Percentiles rank a stretch among this genome's conserved stretches.
These are phyloP conservation scores for Hippocampus zosterae DNA, from an alignment of 2,113 vertebrate genomes.

Conservation along the genomic window DNA sequence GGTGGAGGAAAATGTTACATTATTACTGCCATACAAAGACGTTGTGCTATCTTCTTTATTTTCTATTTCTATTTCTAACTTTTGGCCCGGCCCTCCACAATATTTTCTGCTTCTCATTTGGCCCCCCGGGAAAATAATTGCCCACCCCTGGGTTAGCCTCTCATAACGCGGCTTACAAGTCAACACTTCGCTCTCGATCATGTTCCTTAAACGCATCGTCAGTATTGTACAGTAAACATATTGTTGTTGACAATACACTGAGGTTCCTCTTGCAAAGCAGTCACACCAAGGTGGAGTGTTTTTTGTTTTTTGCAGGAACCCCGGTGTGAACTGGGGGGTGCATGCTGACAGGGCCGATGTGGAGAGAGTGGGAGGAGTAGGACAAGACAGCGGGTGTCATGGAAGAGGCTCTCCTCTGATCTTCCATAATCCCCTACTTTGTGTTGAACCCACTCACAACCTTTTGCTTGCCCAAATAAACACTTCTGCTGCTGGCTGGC, in stretches of 20 bases:
- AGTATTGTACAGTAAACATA: conserved; percentile 9
- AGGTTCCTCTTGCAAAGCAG: conserved; percentile 3
- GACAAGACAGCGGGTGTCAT: conserved; percentile 37
- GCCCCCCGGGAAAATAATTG: too few relatives aligned
- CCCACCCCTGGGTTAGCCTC: too few relatives aligned
- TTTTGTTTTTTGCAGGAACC: conserved; percentile 29
- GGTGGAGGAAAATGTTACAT: too few relatives aligned
- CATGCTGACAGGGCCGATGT: conserved; percentile 48
- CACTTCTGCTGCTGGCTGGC: conserved; percentile 35
- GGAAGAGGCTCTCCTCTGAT: conserved; percentile 47
- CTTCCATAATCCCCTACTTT: conserved; percentile 55
- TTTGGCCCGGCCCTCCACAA: too few relatives aligned
- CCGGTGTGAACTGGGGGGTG: conserved; percentile 35
- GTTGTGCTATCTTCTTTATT: too few relatives aligned
- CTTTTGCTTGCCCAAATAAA: conserved; percentile 61
- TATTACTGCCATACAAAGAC: too few relatives aligned
- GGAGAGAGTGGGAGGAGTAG: conserved; percentile 12
- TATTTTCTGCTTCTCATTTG: too few relatives aligned
- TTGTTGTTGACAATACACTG: neutral
- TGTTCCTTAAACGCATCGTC: neutral
- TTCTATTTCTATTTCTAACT: too few relatives aligned
- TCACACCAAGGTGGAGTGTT: conserved; percentile 48
- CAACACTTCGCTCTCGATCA: neutral
- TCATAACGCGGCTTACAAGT: too few relatives aligned
- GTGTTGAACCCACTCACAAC: conserved; percentile 54